Evolutionary conservation across 2,797 vertebrate species (phyloP).

Genomic region (Thamnophis elegans): DNA sequence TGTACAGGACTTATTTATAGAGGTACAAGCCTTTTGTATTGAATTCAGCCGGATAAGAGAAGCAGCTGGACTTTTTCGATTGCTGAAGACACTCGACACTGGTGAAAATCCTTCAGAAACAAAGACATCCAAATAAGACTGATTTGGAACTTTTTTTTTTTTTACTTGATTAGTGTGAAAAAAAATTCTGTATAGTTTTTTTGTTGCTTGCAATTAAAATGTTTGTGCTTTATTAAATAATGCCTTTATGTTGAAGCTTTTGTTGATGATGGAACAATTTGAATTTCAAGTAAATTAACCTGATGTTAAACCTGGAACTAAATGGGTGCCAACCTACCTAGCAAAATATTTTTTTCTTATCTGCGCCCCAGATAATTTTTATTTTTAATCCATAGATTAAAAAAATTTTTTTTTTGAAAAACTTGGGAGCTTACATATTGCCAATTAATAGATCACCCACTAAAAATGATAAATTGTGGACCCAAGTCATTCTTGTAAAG

Average conservation of each 20-base stretch:
- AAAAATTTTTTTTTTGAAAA: not conserved
- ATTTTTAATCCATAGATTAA: not conserved
- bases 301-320: not conserved
- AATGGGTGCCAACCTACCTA: not conserved
- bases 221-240: slow-evolving; percentile 56
- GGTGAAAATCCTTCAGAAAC: slow-evolving; percentile 88
- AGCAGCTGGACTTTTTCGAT: slow-evolving; percentile 93
- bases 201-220: slow-evolving; percentile 13
- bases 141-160: not conserved
- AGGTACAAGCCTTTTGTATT: slow-evolving; percentile 98
- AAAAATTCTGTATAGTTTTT: slow-evolving; percentile 33
- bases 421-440: not conserved
- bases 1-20: slow-evolving; percentile 98
- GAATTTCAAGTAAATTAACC: not conserved
- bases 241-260: slow-evolving; percentile 28
- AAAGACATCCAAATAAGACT: slow-evolving; percentile 83
- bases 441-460: not conserved
- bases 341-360: not conserved
- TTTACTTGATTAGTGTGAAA: slow-evolving; percentile 19
- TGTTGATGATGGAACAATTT: not conserved
- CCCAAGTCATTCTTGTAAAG: not conserved
- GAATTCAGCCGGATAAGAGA: slow-evolving; percentile 98
- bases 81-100: slow-evolving; percentile 95
- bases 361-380: not conserved
- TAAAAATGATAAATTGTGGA: not conserved